Evolutionary conservation across 2,888 invertebrate genomes (phyloP), one percentile per base, ranked within the genome.

Genomic region (Reticulitermes lucifugus): DNA sequence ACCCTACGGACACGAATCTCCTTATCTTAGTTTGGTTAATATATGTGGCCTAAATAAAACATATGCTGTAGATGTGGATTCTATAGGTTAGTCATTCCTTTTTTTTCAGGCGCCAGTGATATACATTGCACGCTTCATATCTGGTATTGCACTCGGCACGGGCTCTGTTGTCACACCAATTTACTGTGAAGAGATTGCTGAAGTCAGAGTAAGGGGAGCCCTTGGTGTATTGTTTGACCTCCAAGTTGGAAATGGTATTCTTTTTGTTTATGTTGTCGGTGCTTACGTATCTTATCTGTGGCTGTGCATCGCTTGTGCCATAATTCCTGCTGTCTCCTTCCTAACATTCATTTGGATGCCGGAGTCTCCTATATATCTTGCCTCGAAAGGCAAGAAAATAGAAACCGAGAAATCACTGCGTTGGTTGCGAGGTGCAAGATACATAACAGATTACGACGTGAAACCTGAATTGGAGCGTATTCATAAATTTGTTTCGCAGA

Each of bases 191-290:
- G 93, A 93, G 88, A 90, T 92, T 9, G 90, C 92, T 0, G 90
- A 91, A 18, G 90, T 91, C 59, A 89, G 90, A 9, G 88, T 91
- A 35, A 89, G 93, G 55, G 93, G 93, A 1, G 89, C 90, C 55
- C 89, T 93, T 0, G 92, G 92, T 9, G 90, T 92, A 7, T 91
- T 91, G 65, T 91, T 91, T 84, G 92, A 93, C 88, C 89, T 93
- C 46, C 89, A 90, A 87, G 89, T 92, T 46, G 91, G 91, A 9
- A 86, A 91, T 10, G 93, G 93, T 12, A 92, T 92, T 65, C 88
- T 92, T 12, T 88, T 90, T 59, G 89, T 89, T 1, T 92, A 92
- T 87, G 83, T 89, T 5, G 85, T 91, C 12, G 92, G 92, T 3
- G 87, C 91, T 10, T 87, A 88, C 43, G 79, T 79, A 0, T 35